Percentiles rank a stretch among this genome's conserved stretches.
These are phyloP conservation scores for Lithophane leautieri DNA, from an alignment of 2,888 invertebrate genomes.

Conservation along the genomic window DNA sequence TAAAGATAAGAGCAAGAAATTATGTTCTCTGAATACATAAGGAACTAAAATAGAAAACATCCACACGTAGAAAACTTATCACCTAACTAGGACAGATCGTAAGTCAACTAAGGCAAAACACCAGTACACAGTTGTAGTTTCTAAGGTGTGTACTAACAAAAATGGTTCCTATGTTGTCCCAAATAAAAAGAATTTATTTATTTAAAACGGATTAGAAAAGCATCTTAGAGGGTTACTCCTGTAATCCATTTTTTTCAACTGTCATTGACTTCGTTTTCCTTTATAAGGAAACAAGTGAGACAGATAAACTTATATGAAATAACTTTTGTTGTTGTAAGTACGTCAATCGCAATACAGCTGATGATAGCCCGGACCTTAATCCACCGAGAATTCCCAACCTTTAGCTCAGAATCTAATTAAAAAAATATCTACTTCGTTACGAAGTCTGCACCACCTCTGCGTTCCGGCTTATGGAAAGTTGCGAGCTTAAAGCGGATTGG, in stretches of 20 bases:
- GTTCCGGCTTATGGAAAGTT: constrained; percentile 53
- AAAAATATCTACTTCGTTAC: constrained; percentile 48
- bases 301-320: constrained; percentile 18
- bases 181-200: too few relatives aligned
- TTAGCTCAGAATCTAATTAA: constrained; percentile 53
- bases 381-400: constrained; percentile 34
- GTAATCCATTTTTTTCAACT: constrained; percentile 36
- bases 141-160: too few relatives aligned
- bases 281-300: constrained; percentile 11
- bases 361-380: constrained; percentile 31
- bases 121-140: too few relatives aligned
- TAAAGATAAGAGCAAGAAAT: neutral
- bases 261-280: constrained; percentile 17
- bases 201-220: constrained; percentile 31
- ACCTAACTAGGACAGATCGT: constrained; percentile 4
- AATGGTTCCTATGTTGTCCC: too few relatives aligned
- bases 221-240: constrained; percentile 3
- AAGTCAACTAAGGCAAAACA: constrained; percentile 21
- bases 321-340: too few relatives aligned
- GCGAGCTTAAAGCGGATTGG: constrained; percentile 60
- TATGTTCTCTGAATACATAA: neutral
- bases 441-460: constrained; percentile 29
- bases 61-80: neutral
- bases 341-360: constrained; percentile 15
- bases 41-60: neutral